Percentiles rank a stretch among this genome's conserved stretches.
These are phyloP conservation scores for Cyanistes caeruleus DNA, from an alignment of 2,113 vertebrate species.

Conservation along the genomic window DNA sequence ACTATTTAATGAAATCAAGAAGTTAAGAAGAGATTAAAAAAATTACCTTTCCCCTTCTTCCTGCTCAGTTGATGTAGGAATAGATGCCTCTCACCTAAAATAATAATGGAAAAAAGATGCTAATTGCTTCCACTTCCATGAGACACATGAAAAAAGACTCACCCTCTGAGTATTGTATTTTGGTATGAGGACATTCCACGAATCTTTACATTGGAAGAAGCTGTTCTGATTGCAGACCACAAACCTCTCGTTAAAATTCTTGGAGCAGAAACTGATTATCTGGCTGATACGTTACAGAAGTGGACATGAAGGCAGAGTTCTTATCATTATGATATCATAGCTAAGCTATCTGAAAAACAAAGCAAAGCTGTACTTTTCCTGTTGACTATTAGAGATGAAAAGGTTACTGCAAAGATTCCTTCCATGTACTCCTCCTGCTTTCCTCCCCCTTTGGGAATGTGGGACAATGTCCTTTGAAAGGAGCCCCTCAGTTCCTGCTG, in stretches of 20 bases:
- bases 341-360: constrained; percentile 53
- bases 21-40: not conserved
- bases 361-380: constrained; percentile 1
- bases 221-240: constrained; percentile 43
- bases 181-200: constrained; percentile 52
- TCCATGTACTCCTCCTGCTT: not conserved
- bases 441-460: not conserved
- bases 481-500: not conserved
- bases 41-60: not conserved
- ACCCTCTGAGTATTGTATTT: constrained; percentile 30
- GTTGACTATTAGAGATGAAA: constrained; percentile 44
- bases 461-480: not conserved
- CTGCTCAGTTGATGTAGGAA: not conserved
- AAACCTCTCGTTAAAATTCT: constrained; percentile 57
- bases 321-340: constrained; percentile 57
- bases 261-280: constrained; percentile 56
- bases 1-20: not conserved
- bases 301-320: constrained; percentile 1
- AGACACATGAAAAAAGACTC: constrained; percentile 13
- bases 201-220: constrained; percentile 64
- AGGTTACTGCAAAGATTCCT: not conserved
- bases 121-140: constrained; percentile 54
- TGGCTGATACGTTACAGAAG: constrained; percentile 35
- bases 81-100: constrained; percentile 51
- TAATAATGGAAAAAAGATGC: constrained; percentile 37